phyloP scores from a whole-genome alignment of 2,888 invertebrate genomes.

The Camponotus fellah region DNA sequence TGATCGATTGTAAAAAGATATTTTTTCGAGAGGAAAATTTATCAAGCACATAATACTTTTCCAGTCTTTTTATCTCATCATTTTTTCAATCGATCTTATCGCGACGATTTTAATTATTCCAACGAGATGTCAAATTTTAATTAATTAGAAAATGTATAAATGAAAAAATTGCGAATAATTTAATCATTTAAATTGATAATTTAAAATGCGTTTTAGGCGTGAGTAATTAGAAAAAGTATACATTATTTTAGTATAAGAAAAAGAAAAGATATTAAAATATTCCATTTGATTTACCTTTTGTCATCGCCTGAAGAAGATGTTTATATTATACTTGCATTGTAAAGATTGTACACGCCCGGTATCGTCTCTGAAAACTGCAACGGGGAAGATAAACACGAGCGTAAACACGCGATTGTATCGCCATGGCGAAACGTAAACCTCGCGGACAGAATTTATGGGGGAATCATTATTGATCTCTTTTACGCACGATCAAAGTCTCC shows the following conservation, averaged over 20 bases:
- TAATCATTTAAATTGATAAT: not conserved
- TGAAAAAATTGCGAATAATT: not conserved
- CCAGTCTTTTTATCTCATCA: not conserved
- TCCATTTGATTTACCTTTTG: not conserved
- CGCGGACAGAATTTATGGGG: conserved; percentile 33
- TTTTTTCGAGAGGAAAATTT: not conserved
- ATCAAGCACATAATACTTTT: not conserved
- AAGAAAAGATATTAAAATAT: not conserved
- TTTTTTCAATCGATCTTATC: not conserved
- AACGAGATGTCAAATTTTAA: not conserved
- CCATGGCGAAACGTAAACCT: conserved; percentile 4
- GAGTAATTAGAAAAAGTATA: not conserved
- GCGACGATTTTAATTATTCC: not conserved
- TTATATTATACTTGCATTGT: not conserved
- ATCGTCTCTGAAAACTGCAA: conserved; percentile 33
- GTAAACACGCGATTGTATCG: conserved; percentile 53
- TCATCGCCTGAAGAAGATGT: not conserved
- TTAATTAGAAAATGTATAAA: not conserved
- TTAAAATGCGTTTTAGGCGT: not conserved
- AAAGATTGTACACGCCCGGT: conserved; percentile 31
- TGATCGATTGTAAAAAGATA: not conserved
- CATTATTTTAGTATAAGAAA: not conserved
- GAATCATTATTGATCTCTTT: conserved; percentile 54
- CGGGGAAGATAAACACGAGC: conserved; percentile 42
- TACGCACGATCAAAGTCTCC: conserved; percentile 57